Base-by-base conservation (phyloP, 2,113 vertebrate genomes). In the Rana temporaria region DNA sequence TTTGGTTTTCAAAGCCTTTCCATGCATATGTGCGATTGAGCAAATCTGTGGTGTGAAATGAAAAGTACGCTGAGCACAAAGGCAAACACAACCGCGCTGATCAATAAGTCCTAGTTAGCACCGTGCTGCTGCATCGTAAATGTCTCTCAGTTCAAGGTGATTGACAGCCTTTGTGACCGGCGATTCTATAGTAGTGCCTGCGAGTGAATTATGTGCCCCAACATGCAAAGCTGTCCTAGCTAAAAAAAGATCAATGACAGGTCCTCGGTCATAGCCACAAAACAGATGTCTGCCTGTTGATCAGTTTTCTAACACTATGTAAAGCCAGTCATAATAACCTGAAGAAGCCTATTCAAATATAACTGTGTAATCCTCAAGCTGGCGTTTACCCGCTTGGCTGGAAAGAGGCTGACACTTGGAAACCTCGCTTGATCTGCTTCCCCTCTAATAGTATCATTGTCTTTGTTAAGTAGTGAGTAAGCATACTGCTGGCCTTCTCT, bases 201-300 rank as follows among this genome's bases (percentile, higher is more conserved):
- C 59, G 19, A 34, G 70, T 22, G 16, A 78, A 78, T 78, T 24
- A 30, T 19, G 26, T 78, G 17, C n/a, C 62, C 26, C 1, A 78
- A 78, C 22, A n/a, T 65, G 42, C 42, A 64, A 72, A 55, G 24
- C 18, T 64, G 57, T 53, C 72, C 59, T 72, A 70, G 52, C 17
- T 30, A 72, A 72, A 38, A 72, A 71, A 26, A 57, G 69, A 53
- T 26, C 52, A 66, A 65, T 82, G 71, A 71, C 55, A 30, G 56
- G 32, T 48, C 11, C 56, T 18, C 48, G 24, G 53, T 30, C 26
- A 55, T 52, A 82, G 48, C 71, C 63, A 60, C 80, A 75, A 63
- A 82, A 82, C 80, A 82, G 80, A 75, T 82, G 70, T 82, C 80
- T 65, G 60, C 20, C 26, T 22, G 69, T 67, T 82, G 30, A 82